phyloP scores from a whole-genome alignment of 2,113 vertebrate genomes.

The Marmota flaviventris region DNA sequence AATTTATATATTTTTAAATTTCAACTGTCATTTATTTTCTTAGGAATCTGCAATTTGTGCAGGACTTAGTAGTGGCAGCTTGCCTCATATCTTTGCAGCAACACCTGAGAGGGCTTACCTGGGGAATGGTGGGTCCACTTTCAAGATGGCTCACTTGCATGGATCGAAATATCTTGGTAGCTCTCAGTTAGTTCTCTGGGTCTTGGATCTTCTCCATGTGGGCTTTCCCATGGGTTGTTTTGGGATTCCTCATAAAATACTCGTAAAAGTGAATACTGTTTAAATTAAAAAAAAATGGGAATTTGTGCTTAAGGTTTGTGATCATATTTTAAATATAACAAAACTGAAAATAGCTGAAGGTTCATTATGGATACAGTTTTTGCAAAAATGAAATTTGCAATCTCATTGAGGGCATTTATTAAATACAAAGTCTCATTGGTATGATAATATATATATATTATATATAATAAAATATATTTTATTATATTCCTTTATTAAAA shows the following conservation, averaged over 20 bases:
- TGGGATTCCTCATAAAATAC: background rate
- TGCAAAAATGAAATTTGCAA: background rate
- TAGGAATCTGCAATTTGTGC: too few relatives aligned
- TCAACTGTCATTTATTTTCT: background rate
- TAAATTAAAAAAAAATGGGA: background rate
- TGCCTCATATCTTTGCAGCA: too few relatives aligned
- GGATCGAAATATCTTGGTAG: too few relatives aligned
- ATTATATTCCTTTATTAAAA: too few relatives aligned
- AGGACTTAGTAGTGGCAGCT: background rate
- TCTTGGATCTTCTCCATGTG: background rate
- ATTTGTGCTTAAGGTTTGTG: background rate
- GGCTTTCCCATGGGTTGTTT: background rate
- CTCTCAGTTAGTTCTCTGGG: background rate
- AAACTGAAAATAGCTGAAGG: background rate
- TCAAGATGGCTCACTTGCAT: rapidly evolving
- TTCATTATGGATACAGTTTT: background rate
- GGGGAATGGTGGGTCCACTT: background rate
- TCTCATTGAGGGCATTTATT: background rate
- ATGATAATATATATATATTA: too few relatives aligned
- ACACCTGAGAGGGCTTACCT: background rate
- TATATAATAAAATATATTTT: too few relatives aligned
- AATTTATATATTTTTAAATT: background rate
- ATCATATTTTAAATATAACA: background rate
- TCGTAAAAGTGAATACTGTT: background rate
- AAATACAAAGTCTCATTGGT: background rate